Conservation (phyloP, 2,113 vertebrate species). For the Heterotis niloticus region DNA sequence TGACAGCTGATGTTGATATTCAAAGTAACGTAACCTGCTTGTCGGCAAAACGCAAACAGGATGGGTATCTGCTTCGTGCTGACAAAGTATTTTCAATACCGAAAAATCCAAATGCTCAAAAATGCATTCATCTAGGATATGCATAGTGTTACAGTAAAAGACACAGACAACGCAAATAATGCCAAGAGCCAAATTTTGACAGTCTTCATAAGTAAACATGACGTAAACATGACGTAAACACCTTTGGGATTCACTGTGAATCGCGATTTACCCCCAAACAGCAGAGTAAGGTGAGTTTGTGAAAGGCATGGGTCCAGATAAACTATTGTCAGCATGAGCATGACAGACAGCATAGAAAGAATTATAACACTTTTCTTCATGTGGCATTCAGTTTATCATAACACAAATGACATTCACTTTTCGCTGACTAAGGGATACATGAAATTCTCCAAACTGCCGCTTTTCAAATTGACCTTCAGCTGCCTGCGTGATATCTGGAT, state of each 20-base stretch:
- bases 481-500: constrained; percentile 1
- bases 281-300: background rate
- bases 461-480: constrained; percentile 4
- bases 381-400: background rate
- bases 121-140: constrained; percentile 10
- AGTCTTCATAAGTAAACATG: constrained; percentile 11
- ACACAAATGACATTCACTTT: constrained; percentile 14
- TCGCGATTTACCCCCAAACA: background rate
- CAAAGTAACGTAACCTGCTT: constrained; percentile 27
- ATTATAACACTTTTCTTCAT: background rate
- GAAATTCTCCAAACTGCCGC: too few relatives aligned
- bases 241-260: constrained; percentile 16
- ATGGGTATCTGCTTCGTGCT: constrained; percentile 40
- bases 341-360: constrained; percentile 22
- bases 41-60: constrained; percentile 37
- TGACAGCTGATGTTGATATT: constrained; percentile 48
- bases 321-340: background rate
- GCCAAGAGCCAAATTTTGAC: background rate
- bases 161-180: background rate
- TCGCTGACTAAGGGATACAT: constrained; percentile 2
- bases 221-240: background rate
- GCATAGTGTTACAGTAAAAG: constrained; percentile 17
- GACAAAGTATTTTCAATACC: constrained; percentile 37
- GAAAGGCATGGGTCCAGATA: background rate
- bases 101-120: constrained; percentile 37